Base-by-base conservation (phyloP, 2,888 invertebrate genomes). In the Tinea pellionella region DNA sequence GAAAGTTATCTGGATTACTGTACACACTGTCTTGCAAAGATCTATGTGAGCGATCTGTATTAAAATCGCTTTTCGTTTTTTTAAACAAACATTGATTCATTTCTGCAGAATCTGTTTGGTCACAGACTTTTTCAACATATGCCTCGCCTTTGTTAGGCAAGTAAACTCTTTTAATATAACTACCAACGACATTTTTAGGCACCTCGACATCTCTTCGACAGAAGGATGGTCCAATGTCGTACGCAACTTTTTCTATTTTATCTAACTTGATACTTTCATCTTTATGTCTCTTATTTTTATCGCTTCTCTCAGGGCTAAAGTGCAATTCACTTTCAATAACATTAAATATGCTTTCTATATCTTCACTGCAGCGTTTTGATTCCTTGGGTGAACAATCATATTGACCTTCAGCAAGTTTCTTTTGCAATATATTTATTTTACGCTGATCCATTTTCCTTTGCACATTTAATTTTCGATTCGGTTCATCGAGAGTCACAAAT, bases 241-340 rank as follows among this genome's bases (percentile, higher is more conserved):
- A 61, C 41, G 69, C 69, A 59, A 64, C 65, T 11, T 63, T 64
- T 43, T 69, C 64, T 41, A 60, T 58, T 29, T 67, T 67, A 1
- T 67, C 66, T 59, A 62, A 62, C 61, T 68, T 68, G 16, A 62
- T 64, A 9, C 37, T 2, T 37, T 2, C n/a, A 12, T 37, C 37
- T 68, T 29, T 47, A 9, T 47, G 47, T 13, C 8, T n/a, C 13
- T 12, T 42, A n/a, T 2, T n/a, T 41, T 41, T 13, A 41, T 47
- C 13, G 16, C 7, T 47, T 47, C 47, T 47, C n/a, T 55, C n/a
- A 12, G 66, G 47, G 12, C 75, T 74, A 59, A 72, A 65, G 37
- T 70, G 75, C 58, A 87, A 65, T 67, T 87, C 87, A 29, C 80
- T 73, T 72, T 86, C 87, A 7, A 86, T 71, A 47, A 78, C 78